phyloP scores from a whole-genome alignment of 2,797 vertebrate species.

The Margarornis squamiger region DNA sequence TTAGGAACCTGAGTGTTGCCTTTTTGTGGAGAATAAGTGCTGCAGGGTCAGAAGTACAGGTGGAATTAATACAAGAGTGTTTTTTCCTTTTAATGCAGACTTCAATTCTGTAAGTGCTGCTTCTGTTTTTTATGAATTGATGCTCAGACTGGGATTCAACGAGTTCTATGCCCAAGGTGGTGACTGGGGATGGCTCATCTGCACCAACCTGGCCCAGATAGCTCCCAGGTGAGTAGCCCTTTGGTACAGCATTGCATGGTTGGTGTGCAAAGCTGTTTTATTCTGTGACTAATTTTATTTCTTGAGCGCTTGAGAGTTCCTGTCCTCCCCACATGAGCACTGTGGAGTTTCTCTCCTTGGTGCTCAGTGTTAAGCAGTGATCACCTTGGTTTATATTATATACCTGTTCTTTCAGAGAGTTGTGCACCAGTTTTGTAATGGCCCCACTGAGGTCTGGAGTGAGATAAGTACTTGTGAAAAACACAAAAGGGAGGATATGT shows the following conservation, averaged over 20 bases:
- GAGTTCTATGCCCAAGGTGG: constrained; percentile 79
- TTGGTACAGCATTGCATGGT: too few relatives aligned
- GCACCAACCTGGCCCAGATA: constrained; percentile 79
- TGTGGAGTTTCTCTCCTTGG: background rate
- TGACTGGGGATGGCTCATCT: constrained; percentile 77
- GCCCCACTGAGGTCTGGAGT: background rate
- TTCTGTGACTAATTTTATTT: background rate
- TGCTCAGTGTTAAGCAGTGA: background rate
- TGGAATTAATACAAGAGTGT: background rate
- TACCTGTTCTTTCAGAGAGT: background rate
- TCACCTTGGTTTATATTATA: background rate
- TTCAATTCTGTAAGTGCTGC: constrained; percentile 69
- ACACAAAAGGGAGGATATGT: background rate
- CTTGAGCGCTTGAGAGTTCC: background rate
- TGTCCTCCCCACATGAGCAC: background rate
- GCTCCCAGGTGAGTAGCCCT: constrained; percentile 71
- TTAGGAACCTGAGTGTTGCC: background rate
- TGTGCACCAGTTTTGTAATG: background rate
- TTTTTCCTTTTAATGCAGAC: constrained; percentile 30
- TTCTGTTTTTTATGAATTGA: constrained; percentile 78
- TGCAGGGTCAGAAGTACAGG: background rate
- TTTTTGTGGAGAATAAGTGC: background rate
- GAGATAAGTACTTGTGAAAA: background rate
- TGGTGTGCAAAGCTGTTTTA: background rate
- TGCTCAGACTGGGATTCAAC: constrained; percentile 75